Conservation (phyloP, 2,888 invertebrate species). For the Yponomeuta cagnagella region DNA sequence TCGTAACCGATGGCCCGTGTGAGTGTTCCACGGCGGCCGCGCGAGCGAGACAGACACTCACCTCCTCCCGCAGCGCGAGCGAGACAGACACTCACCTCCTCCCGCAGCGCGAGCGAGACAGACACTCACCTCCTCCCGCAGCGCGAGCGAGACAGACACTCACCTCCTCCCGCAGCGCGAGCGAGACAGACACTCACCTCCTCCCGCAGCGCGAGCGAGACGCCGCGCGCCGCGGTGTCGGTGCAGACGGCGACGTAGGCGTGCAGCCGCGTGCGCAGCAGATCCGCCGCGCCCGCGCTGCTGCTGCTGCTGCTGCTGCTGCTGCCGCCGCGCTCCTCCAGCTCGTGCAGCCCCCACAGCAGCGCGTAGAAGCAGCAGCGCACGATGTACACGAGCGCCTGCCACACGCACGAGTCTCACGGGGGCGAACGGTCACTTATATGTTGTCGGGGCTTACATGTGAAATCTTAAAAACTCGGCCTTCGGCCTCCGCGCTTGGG, state of each 20-base stretch:
- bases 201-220: constrained; percentile 79
- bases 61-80: constrained; percentile 81
- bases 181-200: too few species aligned
- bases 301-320: constrained; percentile 27
- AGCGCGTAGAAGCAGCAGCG: constrained; percentile 91
- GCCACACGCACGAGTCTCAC: constrained; percentile 13
- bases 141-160: too few species aligned
- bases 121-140: too few species aligned
- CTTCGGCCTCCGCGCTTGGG: too few species aligned
- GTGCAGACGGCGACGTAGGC: constrained; percentile 83
- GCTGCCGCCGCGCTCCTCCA: constrained; percentile 81
- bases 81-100: too few species aligned
- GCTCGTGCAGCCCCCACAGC: constrained; percentile 90
- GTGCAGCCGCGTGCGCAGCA: constrained; percentile 80
- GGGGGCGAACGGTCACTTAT: too few species aligned
- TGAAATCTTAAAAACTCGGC: too few species aligned
- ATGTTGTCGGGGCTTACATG: too few species aligned
- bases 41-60: constrained; percentile 29
- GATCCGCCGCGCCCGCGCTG: constrained; percentile 52
- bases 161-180: too few species aligned
- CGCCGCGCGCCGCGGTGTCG: constrained; percentile 47
- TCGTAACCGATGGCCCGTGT: too few species aligned
- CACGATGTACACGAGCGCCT: constrained; percentile 67
- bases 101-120: too few species aligned
- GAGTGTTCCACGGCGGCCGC: too few species aligned